Base-by-base conservation (phyloP, 2,797 vertebrate genomes). In the Pangasius krempfi region DNA sequence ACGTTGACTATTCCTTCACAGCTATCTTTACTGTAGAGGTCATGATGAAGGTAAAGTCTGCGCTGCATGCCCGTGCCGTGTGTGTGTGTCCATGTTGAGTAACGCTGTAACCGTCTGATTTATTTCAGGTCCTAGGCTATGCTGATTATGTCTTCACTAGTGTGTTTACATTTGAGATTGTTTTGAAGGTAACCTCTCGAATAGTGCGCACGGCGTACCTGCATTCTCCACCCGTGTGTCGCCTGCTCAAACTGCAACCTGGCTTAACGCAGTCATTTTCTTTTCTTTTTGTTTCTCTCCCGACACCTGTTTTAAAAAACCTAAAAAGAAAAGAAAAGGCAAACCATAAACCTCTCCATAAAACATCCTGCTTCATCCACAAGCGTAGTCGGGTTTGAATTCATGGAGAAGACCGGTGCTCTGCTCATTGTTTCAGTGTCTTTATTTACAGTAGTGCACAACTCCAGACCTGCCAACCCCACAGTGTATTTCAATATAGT, bases 161-260 rank as follows among this genome's bases (percentile, higher is more conserved):
- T 95, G 96, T 97, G 96, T 98, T 98, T 97, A 97, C 97, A 92
- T 97, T 97, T 97, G 97, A 97, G 95, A 97, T 97, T 96, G 84
- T 98, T 95, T 97, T 99, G 94, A 99, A 99, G 98, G 98, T 99
- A 99, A 99, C 96, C 96, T 96, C 94, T 96, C 91, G 94, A 94
- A 92, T 93, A 92, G 94, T 94, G 94, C 94, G 92, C 93, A 95
- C 95, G 96, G 94, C 95, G 95, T 96, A 95, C 95, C 95, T 97
- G 96, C 95, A 96, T 97, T 95, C 91, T 94, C 94, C 96, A 96
- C 97, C 96, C 96, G 97, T 97, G 96, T 98, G 96, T 96, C 95
- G 96, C 95, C 96, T 96, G 95, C 96, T 95, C 95, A 94, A 96
- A 95, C 96, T 95, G 96, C 96, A 95, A 96, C 94, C 96, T 96